Evolutionary conservation across 1,140 invertebrate species (phyloP).

Genomic region (Idris sp.): DNA sequence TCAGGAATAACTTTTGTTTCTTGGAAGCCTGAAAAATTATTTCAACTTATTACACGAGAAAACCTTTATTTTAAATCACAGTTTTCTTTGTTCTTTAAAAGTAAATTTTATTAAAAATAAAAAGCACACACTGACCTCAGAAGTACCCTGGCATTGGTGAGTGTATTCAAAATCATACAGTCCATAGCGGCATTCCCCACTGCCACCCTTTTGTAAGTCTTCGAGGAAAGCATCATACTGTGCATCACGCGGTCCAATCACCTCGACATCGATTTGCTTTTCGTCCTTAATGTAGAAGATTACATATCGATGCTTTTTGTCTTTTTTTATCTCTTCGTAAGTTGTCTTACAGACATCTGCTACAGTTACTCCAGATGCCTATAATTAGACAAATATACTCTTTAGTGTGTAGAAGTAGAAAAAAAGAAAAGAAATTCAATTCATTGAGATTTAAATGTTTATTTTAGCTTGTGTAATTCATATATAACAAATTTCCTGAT

Average conservation of each 20-base stretch:
- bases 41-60: no score
- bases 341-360: conserved; percentile 95
- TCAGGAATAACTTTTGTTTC: conserved; percentile 96
- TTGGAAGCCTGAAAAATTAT: conserved; percentile 84
- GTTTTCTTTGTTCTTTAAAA: no score
- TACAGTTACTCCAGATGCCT: conserved; percentile 97
- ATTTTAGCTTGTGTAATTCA: no score
- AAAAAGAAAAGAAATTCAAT: no score
- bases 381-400: conserved; percentile 69
- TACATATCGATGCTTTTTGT: conserved; percentile 97
- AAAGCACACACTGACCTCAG: conserved; percentile 84
- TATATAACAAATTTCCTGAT: no score
- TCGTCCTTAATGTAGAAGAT: conserved; percentile 97
- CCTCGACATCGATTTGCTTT: conserved; percentile 95
- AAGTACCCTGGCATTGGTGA: conserved; percentile 95
- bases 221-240: conserved; percentile 93
- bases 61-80: no score
- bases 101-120: no score
- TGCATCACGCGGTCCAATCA: conserved; percentile 90
- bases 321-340: conserved; percentile 98
- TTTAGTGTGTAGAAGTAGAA: conserved; percentile 19
- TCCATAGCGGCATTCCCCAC: conserved; percentile 95
- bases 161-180: conserved; percentile 97
- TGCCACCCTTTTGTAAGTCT: conserved; percentile 92
- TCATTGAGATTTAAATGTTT: conserved; percentile 6